A percentile compares a stretch with the other conserved stretches of the same genome.
Conservation (phyloP, 35 echinoderm and acorn worm species). For the Hemicentrotus pulcherrimus region DNA sequence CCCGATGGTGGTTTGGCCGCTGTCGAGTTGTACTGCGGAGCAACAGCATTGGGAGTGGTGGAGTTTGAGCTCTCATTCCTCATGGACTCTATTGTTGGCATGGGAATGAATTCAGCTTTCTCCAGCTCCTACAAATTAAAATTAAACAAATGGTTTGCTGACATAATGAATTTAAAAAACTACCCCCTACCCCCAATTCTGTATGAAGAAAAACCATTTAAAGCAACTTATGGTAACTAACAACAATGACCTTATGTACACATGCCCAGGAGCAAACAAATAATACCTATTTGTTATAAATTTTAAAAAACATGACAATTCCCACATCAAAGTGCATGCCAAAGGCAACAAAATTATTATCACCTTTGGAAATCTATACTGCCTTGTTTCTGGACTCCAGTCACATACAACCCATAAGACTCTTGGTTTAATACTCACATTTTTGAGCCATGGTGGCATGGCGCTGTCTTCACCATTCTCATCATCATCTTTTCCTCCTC, state of each 20-base stretch:
- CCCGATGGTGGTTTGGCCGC: neutral
- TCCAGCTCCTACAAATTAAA: constrained; percentile 74
- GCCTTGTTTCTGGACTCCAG: too few species aligned
- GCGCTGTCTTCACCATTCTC: constrained; percentile 46
- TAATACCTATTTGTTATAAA: too few species aligned
- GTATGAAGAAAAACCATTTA: neutral
- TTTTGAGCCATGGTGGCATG: constrained; percentile 76
- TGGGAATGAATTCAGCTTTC: constrained; percentile 91
- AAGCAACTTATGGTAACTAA: neutral
- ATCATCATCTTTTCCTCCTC: neutral
- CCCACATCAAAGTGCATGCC: neutral
- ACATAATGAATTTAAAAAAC: too few species aligned
- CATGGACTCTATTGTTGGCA: constrained; percentile 47
- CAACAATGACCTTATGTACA: neutral
- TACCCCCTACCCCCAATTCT: too few species aligned
- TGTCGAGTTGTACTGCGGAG: neutral
- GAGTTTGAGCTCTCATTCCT: neutral
- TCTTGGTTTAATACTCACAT: constrained; percentile 63
- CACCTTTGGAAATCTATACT: too few species aligned
- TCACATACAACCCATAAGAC: neutral
- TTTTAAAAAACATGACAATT: too few species aligned
- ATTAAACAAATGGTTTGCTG: neutral
- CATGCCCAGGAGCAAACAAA: too few species aligned
- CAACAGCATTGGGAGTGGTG: neutral
- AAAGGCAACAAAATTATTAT: neutral